phyloP scores from a whole-genome alignment of 2,113 vertebrate genomes.

The Saiga tatarica region DNA sequence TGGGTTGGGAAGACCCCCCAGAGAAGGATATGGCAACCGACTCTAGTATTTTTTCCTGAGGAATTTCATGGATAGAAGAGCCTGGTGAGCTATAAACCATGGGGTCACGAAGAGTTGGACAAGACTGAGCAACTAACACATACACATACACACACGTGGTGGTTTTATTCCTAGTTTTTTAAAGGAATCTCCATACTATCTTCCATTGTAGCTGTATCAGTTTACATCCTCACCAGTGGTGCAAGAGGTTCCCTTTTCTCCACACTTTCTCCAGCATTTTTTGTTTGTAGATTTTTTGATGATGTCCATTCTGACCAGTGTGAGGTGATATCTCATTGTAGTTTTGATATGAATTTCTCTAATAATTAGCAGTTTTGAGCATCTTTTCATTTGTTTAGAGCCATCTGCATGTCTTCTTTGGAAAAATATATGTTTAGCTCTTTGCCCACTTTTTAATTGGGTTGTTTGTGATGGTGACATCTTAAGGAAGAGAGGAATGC shows the following conservation, averaged over 20 bases:
- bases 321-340: background rate
- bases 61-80: background rate
- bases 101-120: background rate
- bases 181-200: background rate
- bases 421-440: background rate
- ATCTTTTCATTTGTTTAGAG: background rate
- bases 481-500: background rate
- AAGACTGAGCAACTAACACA: background rate
- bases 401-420: background rate
- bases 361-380: background rate
- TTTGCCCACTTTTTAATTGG: background rate
- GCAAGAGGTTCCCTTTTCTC: background rate
- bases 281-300: background rate
- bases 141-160: background rate
- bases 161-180: background rate
- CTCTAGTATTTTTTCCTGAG: too few relatives aligned
- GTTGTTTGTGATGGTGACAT: background rate
- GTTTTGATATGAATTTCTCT: background rate
- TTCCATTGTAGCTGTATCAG: background rate
- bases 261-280: background rate
- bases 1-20: too few relatives aligned
- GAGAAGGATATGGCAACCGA: too few relatives aligned
- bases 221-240: background rate
- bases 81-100: background rate
- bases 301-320: background rate